These are phyloP conservation scores for Chrysogorgia sp. DNA, from an alignment of 92 coral and sea anemone species.

Conservation along the genomic window DNA sequence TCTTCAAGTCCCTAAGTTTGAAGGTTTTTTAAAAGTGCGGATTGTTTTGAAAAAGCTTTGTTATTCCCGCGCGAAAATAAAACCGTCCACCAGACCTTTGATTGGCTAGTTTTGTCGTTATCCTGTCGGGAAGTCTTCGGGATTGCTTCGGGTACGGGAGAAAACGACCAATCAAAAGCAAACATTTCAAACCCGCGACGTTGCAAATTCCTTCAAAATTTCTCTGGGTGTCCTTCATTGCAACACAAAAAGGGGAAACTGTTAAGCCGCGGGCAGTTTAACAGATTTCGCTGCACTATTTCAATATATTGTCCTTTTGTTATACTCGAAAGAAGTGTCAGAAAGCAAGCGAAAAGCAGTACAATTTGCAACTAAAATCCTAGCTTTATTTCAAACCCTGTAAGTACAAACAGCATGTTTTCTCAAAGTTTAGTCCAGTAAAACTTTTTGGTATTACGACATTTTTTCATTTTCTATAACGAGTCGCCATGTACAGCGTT, in stretches of 20 bases:
- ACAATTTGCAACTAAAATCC: neutral
- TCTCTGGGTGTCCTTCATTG: neutral
- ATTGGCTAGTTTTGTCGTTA: neutral
- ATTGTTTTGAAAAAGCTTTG: neutral
- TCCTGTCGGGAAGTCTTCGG: neutral
- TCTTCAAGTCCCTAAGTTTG: neutral
- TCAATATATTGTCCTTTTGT: neutral
- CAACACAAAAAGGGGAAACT: neutral
- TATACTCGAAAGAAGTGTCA: neutral
- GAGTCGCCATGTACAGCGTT: neutral
- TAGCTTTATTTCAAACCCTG: constrained; percentile 1
- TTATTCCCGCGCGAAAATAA: constrained; percentile 34
- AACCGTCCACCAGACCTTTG: neutral
- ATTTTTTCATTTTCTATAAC: neutral
- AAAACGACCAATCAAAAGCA: constrained; percentile 24
- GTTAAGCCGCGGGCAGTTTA: constrained; percentile 23
- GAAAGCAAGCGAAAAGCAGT: neutral
- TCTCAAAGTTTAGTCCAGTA: neutral
- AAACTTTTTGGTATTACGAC: neutral
- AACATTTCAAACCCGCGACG: constrained; percentile 13
- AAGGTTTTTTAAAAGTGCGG: too few species aligned
- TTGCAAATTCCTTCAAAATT: constrained; percentile 36
- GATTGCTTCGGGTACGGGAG: constrained; percentile 6
- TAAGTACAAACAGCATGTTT: constrained; percentile 7
- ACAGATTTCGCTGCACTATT: neutral